Evolutionary conservation across 2,113 vertebrate genomes (phyloP), one percentile per base, ranked within the genome.

Genomic region (Apteryx mantelli): DNA sequence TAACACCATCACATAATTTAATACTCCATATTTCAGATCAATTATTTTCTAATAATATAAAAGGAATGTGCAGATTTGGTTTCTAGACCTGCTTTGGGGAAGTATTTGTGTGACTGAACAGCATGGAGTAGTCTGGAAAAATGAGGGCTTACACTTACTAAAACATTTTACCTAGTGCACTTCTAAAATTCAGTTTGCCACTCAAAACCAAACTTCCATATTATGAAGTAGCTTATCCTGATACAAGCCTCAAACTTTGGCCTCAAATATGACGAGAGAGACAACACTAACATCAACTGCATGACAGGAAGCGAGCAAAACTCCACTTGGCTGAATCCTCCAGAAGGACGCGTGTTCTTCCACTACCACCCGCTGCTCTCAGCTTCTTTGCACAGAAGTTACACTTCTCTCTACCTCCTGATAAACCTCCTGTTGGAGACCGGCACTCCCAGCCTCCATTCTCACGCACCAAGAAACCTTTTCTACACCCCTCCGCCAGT

Each of bases 401-500:
- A 60, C 4, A 11, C 74, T 86, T 83, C 78, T 65, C 48, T 10
- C 22, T 40, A 1, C 5, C 36, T 60, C 50, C 53, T 42, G n/a
- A 4, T 3, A 69, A 28, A 7, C 44, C 48, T 46, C 34, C 38
- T 42, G 36, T 13, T 66, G 14, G 26, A 69, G 28, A 52, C 32
- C 32, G 26, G 20, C 0, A 0, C 1, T 2, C 32, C 52, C 13
- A 2, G 10, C 0, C 52, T 46, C 42, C 65, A 5, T 9, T 61
- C 46, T 32, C 9, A 8, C 13, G 40, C 25, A 25, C 26, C 26
- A 58, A 80, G 38, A 70, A 11, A 19, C 10, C 50, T 32, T 32
- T 58, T 69, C 7, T 10, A 36, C 32, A 46, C 30, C 80, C 55
- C 42, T 65, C 44, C 36, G 56, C 56, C 70, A 44, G 52, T 2